Evolutionary conservation across 2,113 vertebrate genomes (phyloP), one percentile per base, ranked within the genome.

Genomic region (Cisticola juncidis): DNA sequence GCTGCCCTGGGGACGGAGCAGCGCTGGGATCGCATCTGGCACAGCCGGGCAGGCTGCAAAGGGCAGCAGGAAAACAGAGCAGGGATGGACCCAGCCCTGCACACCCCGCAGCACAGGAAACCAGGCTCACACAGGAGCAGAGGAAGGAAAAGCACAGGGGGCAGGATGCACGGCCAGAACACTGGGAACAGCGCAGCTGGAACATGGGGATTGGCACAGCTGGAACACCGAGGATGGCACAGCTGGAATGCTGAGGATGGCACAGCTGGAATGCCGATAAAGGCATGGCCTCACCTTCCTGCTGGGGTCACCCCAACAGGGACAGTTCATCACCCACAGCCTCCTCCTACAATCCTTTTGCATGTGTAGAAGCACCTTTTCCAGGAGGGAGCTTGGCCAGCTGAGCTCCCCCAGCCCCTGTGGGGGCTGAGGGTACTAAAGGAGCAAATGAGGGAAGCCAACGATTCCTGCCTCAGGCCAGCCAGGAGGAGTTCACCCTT

Each of bases 271-370:
- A 44, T 9, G 38, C 38, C 38, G 11, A 38, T 38, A 22, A 36
- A 0, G 13, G 42, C 9, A 2, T 15, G 0, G 42, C 28, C 9
- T 28, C 3, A 0, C 51, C n/a, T 68, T 19, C 4, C 45, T 6
- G 2, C 29, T 1, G 0, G 31, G 44, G 36, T 25, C 78, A 31
- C n/a, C 31, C 26, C 0, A 0, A 6, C 36, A 12, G 31, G 60
- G 48, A 10, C 57, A 26, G 64, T 2, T 16, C 5, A 2, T 7
- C 25, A 9, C 3, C 11, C 2, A 22, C 3, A 1, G 1, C 48
- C 44, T 22, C n/a, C 53, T 13, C 16, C 14, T 2, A 12, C 33
- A 17, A 5, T 18, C 7, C 3, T 25, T 51, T 31, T 1, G n/a
- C 24, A 5, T 1, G 12, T 9, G 14, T 16, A 13, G 62, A n/a